These are phyloP conservation scores for Eupithecia subumbrata DNA, from an alignment of 2,888 invertebrate genomes.

Conservation along the genomic window DNA sequence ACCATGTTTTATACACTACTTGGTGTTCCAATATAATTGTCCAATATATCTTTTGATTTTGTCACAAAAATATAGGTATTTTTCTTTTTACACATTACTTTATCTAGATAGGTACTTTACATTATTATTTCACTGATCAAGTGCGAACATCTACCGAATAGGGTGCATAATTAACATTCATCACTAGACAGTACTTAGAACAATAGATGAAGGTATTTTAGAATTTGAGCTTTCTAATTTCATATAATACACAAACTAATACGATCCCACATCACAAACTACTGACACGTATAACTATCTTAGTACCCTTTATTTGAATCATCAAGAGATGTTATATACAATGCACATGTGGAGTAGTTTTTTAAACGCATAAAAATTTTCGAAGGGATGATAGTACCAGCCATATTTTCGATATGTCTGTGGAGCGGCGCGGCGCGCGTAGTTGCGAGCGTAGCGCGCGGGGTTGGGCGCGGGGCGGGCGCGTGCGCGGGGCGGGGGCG, in stretches of 20 bases:
- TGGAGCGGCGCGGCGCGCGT: conserved; percentile 41
- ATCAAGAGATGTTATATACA: conserved; percentile 36
- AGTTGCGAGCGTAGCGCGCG: conserved; percentile 36
- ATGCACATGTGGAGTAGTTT: conserved; percentile 10
- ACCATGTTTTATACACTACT: conserved; percentile 31
- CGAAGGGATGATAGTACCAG: conserved; percentile 51
- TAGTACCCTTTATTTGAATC: conserved; percentile 31
- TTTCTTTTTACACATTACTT: conserved; percentile 44
- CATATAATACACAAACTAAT: conserved; percentile 22
- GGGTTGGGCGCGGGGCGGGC: conserved; percentile 40
- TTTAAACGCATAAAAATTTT: conserved; percentile 48
- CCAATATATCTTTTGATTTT: conserved; percentile 40
- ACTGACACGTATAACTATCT: conserved; percentile 20
- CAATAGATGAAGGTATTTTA: conserved; percentile 21
- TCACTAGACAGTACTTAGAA: conserved; percentile 25
- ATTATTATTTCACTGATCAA: conserved; percentile 18
- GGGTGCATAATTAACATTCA: conserved; percentile 33
- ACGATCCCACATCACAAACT: conserved; percentile 4
- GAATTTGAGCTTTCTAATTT: conserved; percentile 37
- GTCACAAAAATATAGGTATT: conserved; percentile 59
- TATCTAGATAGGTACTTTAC: conserved; percentile 36
- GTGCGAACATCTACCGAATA: conserved; percentile 35
- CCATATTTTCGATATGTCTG: conserved; percentile 60
- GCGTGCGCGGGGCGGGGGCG: conserved; percentile 17
- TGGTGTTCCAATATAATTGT: conserved; percentile 42